Conservation (phyloP, 2,888 invertebrate species). For the Diarsia rubi region DNA sequence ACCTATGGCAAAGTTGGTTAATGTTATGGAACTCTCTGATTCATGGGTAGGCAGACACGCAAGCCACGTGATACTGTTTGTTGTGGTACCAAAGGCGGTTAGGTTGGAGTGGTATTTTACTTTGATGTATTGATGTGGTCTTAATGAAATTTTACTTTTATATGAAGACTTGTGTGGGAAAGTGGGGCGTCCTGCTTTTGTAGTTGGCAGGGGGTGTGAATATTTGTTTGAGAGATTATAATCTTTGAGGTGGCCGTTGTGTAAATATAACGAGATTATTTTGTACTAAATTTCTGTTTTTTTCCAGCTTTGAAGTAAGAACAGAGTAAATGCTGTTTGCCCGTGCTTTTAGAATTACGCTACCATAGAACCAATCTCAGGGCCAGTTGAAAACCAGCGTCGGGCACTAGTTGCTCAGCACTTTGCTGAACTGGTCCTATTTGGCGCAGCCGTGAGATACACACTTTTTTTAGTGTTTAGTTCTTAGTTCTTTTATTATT, state of each 20-base stretch:
- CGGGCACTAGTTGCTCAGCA: too few species aligned
- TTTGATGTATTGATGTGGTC: constrained; percentile 28
- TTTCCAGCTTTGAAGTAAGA: background rate
- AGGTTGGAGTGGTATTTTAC: constrained; percentile 29
- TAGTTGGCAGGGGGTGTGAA: background rate
- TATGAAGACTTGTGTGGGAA: constrained; percentile 9
- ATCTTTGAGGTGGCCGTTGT: background rate
- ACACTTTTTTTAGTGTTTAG: too few species aligned
- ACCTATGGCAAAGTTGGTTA: constrained; percentile 54
- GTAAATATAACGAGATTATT: background rate
- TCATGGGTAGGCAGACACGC: constrained; percentile 59
- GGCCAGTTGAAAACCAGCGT: too few species aligned
- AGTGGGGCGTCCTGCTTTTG: background rate
- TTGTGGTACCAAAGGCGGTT: constrained; percentile 38
- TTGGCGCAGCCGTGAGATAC: too few species aligned
- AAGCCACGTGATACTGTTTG: constrained; percentile 57
- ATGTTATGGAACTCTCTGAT: constrained; percentile 62
- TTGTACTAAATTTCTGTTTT: background rate
- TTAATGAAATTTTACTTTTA: constrained; percentile 38
- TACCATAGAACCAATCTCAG: too few species aligned
- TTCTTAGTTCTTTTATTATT: too few species aligned
- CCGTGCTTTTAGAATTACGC: background rate
- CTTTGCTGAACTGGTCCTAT: too few species aligned
- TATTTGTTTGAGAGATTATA: background rate
- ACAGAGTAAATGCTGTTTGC: background rate